Evolutionary conservation across 2,113 vertebrate genomes (phyloP), one percentile per base, ranked within the genome.

Genomic region (Nycticorax nycticorax): DNA sequence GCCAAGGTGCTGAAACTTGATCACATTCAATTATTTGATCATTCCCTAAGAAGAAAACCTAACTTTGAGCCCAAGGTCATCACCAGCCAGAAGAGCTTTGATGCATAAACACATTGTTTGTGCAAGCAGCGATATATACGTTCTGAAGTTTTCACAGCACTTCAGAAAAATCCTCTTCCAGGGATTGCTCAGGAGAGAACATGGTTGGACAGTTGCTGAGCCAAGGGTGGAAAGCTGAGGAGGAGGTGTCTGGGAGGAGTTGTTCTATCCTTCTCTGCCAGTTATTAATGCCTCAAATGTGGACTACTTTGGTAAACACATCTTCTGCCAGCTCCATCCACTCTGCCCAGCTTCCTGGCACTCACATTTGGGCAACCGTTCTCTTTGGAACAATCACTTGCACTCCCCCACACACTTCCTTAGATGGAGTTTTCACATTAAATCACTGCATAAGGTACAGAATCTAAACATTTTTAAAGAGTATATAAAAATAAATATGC

Each of bases 261-360:
- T 91, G 91, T 95, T 97, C 91, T 77, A 79, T 78, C 53, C 63
- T 76, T 53, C 84, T 82, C 73, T 93, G 97, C 89, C 95, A 96
- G 81, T 79, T 91, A 62, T 21, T 95, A 89, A 95, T 78, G 92
- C 52, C 69, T 94, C 2, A 0, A 64, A 79, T 45, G 9, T 39
- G 73, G 73, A 72, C 80, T 93, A 71, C 91, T 95, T 72, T 66
- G 77, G 83, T 92, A 94, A 97, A 96, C 77, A 91, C n/a, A 53
- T 87, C 62, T 87, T 75, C 62, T 79, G 83, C 96, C 97, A 97
- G 69, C 66, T 87, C 60, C 60, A 89, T 66, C 73, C 68, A 60
- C 39, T 93, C 88, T 93, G 86, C 57, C 69, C 69, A 85, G 92
- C 73, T 78, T 86, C 60, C 86, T 78, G 74, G 88, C 76, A 78